Evolutionary conservation across 2,113 vertebrate genomes (phyloP).

Genomic region (Apaloderma vittatum): DNA sequence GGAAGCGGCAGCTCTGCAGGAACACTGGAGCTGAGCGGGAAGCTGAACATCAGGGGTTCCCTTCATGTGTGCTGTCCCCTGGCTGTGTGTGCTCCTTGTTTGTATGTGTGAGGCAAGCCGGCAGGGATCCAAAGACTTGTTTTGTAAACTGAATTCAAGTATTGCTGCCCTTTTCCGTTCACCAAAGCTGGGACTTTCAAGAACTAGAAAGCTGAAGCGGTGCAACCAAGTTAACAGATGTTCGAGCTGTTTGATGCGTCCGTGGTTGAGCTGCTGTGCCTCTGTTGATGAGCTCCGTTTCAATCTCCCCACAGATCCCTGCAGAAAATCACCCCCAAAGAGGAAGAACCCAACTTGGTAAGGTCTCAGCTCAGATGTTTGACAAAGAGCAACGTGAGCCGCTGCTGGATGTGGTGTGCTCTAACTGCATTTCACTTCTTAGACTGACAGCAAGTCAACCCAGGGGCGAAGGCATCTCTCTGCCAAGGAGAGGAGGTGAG

Average conservation of each 20-base stretch:
- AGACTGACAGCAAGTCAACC: constrained; percentile 81
- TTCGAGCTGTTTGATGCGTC: background rate
- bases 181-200: background rate
- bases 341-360: constrained; percentile 81
- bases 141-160: background rate
- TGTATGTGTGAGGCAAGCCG: background rate
- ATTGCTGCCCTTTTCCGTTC: background rate
- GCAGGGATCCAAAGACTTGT: background rate
- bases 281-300: background rate
- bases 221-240: accelerated
- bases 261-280: accelerated
- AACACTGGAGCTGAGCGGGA: accelerated
- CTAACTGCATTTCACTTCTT: background rate
- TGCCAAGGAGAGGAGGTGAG: constrained; percentile 94
- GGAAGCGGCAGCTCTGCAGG: background rate
- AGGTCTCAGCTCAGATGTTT: background rate
- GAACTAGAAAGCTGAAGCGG: accelerated
- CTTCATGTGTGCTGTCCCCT: accelerated
- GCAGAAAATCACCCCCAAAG: constrained; percentile 74
- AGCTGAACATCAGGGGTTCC: background rate
- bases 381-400: background rate
- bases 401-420: background rate
- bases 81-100: background rate
- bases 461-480: constrained; percentile 90
- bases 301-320: constrained; percentile 65